Evolutionary conservation across 2,888 invertebrate species (phyloP).

Genomic region (Sipunculus nudus): DNA sequence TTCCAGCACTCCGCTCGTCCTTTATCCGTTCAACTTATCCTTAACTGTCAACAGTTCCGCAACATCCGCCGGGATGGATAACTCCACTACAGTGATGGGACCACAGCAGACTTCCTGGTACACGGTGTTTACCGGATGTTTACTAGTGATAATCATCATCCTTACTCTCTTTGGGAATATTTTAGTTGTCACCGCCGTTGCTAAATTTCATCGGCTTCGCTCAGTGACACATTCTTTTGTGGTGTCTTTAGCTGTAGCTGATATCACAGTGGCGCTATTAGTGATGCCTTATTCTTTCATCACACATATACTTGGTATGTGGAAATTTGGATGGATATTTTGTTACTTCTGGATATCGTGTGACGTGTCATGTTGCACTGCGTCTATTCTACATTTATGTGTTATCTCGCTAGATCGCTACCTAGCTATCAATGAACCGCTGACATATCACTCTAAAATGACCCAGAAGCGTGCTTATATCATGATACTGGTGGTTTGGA

Average conservation of each 20-base stretch:
- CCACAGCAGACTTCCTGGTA: not conserved
- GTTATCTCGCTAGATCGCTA: conserved; percentile 57
- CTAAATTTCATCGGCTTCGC: conserved; percentile 51
- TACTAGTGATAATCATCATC: conserved; percentile 35
- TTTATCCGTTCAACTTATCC: too few species aligned
- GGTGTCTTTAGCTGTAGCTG: conserved; percentile 57
- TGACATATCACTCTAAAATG: conserved; percentile 53
- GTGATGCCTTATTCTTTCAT: conserved; percentile 61
- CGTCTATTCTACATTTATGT: conserved; percentile 61
- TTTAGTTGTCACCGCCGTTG: conserved; percentile 57
- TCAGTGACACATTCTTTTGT: conserved; percentile 58
- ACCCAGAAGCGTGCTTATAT: conserved; percentile 44
- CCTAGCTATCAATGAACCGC: conserved; percentile 58
- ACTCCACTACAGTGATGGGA: not conserved
- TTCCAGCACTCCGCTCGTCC: too few species aligned
- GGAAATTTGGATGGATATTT: conserved; percentile 56
- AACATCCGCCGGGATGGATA: too few species aligned
- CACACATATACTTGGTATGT: conserved; percentile 49
- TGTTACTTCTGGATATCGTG: conserved; percentile 63
- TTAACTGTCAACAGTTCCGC: too few species aligned
- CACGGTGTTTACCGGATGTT: not conserved
- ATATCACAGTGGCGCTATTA: conserved; percentile 58
- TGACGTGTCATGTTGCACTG: conserved; percentile 64
- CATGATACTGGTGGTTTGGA: conserved; percentile 52
- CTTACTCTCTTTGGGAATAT: conserved; percentile 53